Evolutionary conservation across 2,888 invertebrate species (phyloP), one percentile per base, ranked within the genome.

Genomic region (Limenitis camilla): DNA sequence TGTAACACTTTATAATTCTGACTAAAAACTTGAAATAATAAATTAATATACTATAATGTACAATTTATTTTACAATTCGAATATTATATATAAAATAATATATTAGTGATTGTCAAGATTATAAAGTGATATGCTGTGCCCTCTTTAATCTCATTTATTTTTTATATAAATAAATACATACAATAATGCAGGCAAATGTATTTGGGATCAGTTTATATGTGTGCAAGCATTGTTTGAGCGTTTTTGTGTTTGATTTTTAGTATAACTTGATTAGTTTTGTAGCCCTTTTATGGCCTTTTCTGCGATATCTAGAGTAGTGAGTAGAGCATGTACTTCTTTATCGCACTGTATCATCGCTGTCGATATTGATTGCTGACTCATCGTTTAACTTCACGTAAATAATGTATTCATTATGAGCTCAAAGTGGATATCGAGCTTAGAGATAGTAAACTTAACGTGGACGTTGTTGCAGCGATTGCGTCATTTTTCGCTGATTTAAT

Each of bases 401-500:
- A 78, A 83, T 83, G 83, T 83, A 83, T 83, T 82, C 83, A 82
- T 81, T 63, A 59, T 58, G 39, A 38, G 32, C 49, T 42, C 10
- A 30, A 49, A 29, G 36, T 33, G n/a, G 40, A 8, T 28, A 8
- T 38, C 19, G 31, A 11, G 30, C 10, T 46, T 39, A 38, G 46
- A 54, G 39, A 44, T 55, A 56, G 29, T 51, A 43, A 30, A 45
- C 11, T 19, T 49, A 47, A 40, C 40, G 47, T 56, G 74, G 72
- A 73, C 74, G 72, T 84, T 90, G 87, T 91, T 91, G 73, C 92
- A 94, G 94, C 92, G 72, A 65, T 92, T 72, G 74, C 89, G 72
- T 91, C 91, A 72, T 89, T 91, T 86, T 86, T 91, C 74, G 84
- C 89, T 78, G 92, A 92, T 81, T 83, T 93, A 83, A 85, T 89